phyloP scores from a whole-genome alignment of 2,888 invertebrate species.

The Argyra leucocephala region DNA sequence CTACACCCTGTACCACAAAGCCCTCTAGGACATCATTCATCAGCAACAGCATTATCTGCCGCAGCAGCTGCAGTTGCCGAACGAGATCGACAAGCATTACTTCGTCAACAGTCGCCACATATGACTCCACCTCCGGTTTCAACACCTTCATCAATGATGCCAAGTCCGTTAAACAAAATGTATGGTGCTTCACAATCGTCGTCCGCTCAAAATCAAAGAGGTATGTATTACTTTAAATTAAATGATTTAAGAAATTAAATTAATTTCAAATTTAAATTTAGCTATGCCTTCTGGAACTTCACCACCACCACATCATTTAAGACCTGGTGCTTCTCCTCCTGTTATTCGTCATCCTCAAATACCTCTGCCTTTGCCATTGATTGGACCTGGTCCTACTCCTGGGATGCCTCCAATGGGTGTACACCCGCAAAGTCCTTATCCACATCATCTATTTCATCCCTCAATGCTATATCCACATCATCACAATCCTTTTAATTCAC shows the following conservation, averaged over 20 bases:
- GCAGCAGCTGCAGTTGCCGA: slow-evolving; percentile 44
- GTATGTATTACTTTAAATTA: slow-evolving; percentile 32
- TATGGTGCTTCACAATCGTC: slow-evolving; percentile 38
- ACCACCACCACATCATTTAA: slow-evolving; percentile 41
- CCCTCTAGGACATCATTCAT: slow-evolving; percentile 42
- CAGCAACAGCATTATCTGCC: slow-evolving; percentile 41
- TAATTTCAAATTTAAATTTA: not conserved
- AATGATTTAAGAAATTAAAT: not conserved
- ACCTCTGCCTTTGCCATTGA: slow-evolving; percentile 42
- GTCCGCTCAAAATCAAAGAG: slow-evolving; percentile 44
- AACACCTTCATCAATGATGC: slow-evolving; percentile 42
- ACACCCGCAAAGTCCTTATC: slow-evolving; percentile 66
- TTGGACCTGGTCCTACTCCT: slow-evolving; percentile 41
- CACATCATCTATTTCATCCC: slow-evolving; percentile 57
- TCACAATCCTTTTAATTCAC: slow-evolving; percentile 49
- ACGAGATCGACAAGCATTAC: slow-evolving; percentile 41
- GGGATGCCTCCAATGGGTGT: slow-evolving; percentile 46
- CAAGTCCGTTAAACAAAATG: slow-evolving; percentile 44
- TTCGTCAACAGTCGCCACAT: slow-evolving; percentile 44
- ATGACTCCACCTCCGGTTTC: slow-evolving; percentile 45
- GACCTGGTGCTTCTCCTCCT: slow-evolving; percentile 48
- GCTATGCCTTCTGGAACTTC: slow-evolving; percentile 37
- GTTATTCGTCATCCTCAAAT: slow-evolving; percentile 46
- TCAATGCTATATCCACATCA: slow-evolving; percentile 67
- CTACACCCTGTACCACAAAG: slow-evolving; percentile 43